Evolutionary conservation across 2,888 invertebrate species (phyloP).

Genomic region (Eudasyphora cyanicolor): DNA sequence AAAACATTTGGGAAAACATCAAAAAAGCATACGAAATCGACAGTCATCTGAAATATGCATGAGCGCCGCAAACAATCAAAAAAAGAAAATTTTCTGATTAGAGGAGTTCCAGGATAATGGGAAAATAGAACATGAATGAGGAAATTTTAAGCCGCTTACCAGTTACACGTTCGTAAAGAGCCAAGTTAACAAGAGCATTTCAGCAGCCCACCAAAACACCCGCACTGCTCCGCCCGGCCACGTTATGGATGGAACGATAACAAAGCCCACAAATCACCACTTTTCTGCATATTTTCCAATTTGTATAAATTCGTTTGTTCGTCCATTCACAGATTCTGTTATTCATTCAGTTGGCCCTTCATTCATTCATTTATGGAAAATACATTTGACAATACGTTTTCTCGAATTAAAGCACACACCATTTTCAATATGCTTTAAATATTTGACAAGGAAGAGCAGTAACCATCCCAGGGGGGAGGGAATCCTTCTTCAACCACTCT

Average conservation of each 20-base stretch:
- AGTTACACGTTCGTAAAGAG: constrained; percentile 10
- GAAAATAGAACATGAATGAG: constrained; percentile 17
- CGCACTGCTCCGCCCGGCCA: neutral
- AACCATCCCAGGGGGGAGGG: neutral
- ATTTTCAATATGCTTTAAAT: constrained; percentile 59
- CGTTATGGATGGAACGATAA: neutral
- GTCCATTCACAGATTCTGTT: constrained; percentile 18
- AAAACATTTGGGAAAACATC: neutral
- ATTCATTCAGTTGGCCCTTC: constrained; percentile 13
- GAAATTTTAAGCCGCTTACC: constrained; percentile 25
- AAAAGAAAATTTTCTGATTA: constrained; percentile 6
- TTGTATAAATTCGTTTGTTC: neutral
- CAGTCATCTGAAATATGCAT: neutral
- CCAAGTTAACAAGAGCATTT: neutral
- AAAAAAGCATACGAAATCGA: neutral
- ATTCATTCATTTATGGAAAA: constrained; percentile 20
- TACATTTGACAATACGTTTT: constrained; percentile 48
- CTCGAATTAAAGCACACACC: constrained; percentile 16
- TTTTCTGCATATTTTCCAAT: constrained; percentile 55
- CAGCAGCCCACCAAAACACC: neutral
- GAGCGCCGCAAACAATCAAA: neutral
- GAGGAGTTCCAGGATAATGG: neutral
- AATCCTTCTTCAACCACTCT: neutral
- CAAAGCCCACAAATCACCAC: constrained; percentile 31
- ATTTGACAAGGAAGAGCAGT: constrained; percentile 1